Conservation (phyloP, 2,888 invertebrate genomes). For the Brassicogethes aeneus region DNA sequence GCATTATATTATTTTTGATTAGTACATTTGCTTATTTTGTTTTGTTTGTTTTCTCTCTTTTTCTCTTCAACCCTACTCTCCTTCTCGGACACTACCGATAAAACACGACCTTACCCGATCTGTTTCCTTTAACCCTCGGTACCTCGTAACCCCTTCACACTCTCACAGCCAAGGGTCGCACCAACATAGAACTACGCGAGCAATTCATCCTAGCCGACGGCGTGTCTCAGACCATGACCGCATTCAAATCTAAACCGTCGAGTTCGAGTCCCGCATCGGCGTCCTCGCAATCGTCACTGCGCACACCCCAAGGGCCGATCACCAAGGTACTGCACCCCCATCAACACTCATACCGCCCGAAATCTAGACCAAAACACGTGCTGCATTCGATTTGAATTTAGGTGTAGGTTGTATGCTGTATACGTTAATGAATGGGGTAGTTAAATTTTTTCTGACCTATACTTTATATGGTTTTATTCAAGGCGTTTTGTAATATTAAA, state of each 20-base stretch:
- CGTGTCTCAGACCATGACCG: conserved; percentile 97
- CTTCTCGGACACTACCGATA: too few relatives aligned
- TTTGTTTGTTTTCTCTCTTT: conserved; percentile 28
- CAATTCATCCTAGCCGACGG: conserved; percentile 98
- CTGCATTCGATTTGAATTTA: too few relatives aligned
- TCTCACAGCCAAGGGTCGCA: conserved; percentile 93
- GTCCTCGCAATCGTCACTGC: conserved; percentile 48
- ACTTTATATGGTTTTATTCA: too few relatives aligned
- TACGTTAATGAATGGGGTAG: too few relatives aligned
- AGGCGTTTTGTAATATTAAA: too few relatives aligned
- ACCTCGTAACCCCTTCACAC: conserved; percentile 5
- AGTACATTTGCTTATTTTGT: conserved; percentile 30
- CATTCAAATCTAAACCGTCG: conserved; percentile 92
- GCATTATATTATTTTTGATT: conserved; percentile 1
- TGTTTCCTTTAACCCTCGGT: not conserved
- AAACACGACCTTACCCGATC: not conserved
- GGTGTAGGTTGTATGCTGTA: too few relatives aligned
- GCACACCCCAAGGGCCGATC: conserved; percentile 78
- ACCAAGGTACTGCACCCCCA: conserved; percentile 65
- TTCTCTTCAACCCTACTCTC: conserved; percentile 8
- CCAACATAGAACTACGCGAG: conserved; percentile 98
- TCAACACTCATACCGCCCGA: not conserved
- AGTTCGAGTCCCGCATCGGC: conserved; percentile 59
- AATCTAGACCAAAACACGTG: not conserved
- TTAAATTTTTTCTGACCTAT: too few relatives aligned